These are phyloP conservation scores for Heterodera filipjevi DNA, from an alignment of 2,888 invertebrate genomes.

Conservation along the genomic window DNA sequence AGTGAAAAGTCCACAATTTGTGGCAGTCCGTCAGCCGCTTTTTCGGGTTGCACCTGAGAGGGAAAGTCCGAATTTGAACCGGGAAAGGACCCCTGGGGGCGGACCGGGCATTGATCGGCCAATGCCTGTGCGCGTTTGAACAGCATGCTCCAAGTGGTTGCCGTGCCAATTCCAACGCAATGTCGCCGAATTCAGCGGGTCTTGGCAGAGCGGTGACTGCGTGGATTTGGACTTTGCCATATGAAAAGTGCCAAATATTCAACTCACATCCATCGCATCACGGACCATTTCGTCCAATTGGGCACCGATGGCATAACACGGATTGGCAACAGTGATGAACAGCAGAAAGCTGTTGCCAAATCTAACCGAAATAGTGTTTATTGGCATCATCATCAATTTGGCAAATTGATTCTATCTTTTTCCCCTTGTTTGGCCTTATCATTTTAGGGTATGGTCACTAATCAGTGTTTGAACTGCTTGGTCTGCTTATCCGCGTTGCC, in stretches of 20 bases:
- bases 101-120: constrained; percentile 41
- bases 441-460: background rate
- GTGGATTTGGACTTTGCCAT: background rate
- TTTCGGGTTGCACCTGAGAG: background rate
- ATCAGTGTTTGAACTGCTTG: too few relatives aligned
- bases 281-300: constrained; percentile 33
- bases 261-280: constrained; percentile 31
- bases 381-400: too few relatives aligned
- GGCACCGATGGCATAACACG: constrained; percentile 22
- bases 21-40: constrained; percentile 34
- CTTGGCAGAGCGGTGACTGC: constrained; percentile 37
- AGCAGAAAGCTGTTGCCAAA: constrained; percentile 54
- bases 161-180: constrained; percentile 48
- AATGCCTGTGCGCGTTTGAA: constrained; percentile 50
- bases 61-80: background rate
- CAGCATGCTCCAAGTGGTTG: constrained; percentile 48
- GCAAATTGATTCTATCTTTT: too few relatives aligned
- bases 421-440: too few relatives aligned
- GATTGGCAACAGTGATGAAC: constrained; percentile 45
- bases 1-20: constrained; percentile 56
- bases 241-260: background rate
- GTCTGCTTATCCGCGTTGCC: constrained; percentile 50
- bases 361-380: constrained; percentile 32
- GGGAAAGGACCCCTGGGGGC: background rate
- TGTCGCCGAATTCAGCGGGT: constrained; percentile 34